Evolutionary conservation across 2,888 invertebrate species (phyloP), one percentile per base, ranked within the genome.

Genomic region (Metalampra italica): DNA sequence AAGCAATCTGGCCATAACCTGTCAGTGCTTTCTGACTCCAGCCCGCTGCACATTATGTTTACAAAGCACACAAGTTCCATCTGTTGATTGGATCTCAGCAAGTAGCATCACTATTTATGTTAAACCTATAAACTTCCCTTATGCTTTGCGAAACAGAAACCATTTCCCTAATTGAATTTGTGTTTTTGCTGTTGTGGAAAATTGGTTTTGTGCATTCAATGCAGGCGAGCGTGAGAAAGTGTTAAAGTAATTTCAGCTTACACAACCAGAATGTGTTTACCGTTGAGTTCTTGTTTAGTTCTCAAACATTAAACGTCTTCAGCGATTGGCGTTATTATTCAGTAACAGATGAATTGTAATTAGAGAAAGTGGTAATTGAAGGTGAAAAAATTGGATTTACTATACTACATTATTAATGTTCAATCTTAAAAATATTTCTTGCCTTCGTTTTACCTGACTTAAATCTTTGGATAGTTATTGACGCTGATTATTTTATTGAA

Each of bases 141-240:
- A 70, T 74, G 74, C 71, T 75, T 70, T 68, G 67, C 74, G 67
- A 69, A 77, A 69, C 76, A 82, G 73, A 76, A 76, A 78, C 77
- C 78, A 79, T 79, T 79, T 79, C 64, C 77, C 78, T 87, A 86
- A 87, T 86, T 85, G 84, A 86, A 86, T 84, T 82, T 78, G 80
- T 84, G 78, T 82, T 84, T 82, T 83, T 78, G 71, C 71, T 72
- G 69, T 73, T 69, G 75, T 74, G 75, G 80, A 83, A 85, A 85
- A 87, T 86, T 86, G 82, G 78, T 74, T 82, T 76, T 75, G 73
- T 78, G 72, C 78, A 78, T 78, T 77, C 69, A 71, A 67, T 69
- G 66, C 62, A 57, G 47, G 66, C 50, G 68, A 75, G 70, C 84
- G 85, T 85, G 85, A 83, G 86, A 87, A 78, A 82, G 68, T 72